phyloP scores from a whole-genome alignment of 2,888 invertebrate genomes.

The Isoperla grammatica region DNA sequence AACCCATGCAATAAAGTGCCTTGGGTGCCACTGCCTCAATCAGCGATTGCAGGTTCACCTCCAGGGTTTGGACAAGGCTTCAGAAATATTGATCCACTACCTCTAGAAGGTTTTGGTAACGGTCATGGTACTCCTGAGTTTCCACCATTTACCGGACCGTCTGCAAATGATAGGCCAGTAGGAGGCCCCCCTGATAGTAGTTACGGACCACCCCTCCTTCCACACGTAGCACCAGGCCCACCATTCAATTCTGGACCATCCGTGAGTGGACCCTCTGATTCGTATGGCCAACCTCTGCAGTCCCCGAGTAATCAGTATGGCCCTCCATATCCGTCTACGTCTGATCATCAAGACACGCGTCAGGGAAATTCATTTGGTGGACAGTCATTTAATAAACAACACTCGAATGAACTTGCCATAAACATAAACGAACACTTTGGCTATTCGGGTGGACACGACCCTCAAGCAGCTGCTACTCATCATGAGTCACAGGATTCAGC shows the following conservation, averaged over 20 bases:
- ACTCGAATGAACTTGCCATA: slow-evolving; percentile 1
- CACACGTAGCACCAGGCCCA: slow-evolving; percentile 15
- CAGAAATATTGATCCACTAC: not conserved
- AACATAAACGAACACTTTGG: slow-evolving; percentile 7
- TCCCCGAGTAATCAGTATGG: slow-evolving; percentile 25
- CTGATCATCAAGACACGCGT: not conserved
- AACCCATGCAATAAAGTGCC: slow-evolving; percentile 74
- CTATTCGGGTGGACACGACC: not conserved
- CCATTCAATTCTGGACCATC: slow-evolving; percentile 16
- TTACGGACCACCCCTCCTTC: slow-evolving; percentile 8
- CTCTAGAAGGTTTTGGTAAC: not conserved
- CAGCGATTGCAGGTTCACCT: not conserved
- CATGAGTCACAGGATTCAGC: not conserved
- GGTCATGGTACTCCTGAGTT: slow-evolving; percentile 16
- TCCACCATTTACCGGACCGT: slow-evolving; percentile 6
- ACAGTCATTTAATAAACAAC: not conserved
- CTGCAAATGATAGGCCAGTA: no score
- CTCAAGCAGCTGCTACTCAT: not conserved
- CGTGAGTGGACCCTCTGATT: not conserved
- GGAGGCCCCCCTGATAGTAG: no score
- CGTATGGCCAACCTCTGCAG: slow-evolving; percentile 30
- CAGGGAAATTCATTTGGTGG: not conserved
- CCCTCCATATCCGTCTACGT: slow-evolving; percentile 5
- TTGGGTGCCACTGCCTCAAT: slow-evolving; percentile 65
- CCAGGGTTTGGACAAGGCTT: not conserved